These are phyloP conservation scores for Acrossocheilus wenchowensis DNA, from an alignment of 2,797 vertebrate genomes.

Conservation along the genomic window DNA sequence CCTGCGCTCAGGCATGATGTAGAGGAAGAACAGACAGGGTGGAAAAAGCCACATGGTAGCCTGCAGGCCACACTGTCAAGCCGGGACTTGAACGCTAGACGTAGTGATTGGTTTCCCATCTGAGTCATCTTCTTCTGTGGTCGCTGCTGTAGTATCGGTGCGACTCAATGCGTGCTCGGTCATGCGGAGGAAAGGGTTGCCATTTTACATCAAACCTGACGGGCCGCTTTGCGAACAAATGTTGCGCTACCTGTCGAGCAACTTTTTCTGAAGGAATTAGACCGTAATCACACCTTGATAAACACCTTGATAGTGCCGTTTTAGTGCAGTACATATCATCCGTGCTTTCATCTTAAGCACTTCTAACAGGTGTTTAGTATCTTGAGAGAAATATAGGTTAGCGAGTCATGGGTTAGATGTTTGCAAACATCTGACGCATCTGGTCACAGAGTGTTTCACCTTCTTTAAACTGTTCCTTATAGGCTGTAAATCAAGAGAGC, in stretches of 20 bases:
- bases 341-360: neutral
- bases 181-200: constrained; percentile 23
- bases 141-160: neutral
- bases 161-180: constrained; percentile 16
- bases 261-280: constrained; percentile 43
- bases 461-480: neutral
- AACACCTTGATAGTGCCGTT: neutral
- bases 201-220: constrained; percentile 23
- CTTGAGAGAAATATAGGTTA: neutral
- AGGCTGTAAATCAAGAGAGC: neutral
- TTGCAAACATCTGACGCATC: neutral
- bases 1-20: constrained; percentile 14
- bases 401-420: neutral
- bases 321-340: neutral
- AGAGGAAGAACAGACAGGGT: neutral
- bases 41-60: constrained; percentile 10
- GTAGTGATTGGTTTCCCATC: constrained; percentile 22
- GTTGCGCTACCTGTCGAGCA: constrained; percentile 39
- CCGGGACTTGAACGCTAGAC: constrained; percentile 39
- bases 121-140: constrained; percentile 26
- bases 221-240: neutral
- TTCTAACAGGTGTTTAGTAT: constrained; percentile 5
- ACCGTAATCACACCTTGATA: neutral
- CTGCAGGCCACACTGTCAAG: constrained; percentile 45
- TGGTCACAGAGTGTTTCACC: neutral